Conservation (phyloP, 53 echinoderm and acorn worm genomes). For the Actinopyga echinites region DNA sequence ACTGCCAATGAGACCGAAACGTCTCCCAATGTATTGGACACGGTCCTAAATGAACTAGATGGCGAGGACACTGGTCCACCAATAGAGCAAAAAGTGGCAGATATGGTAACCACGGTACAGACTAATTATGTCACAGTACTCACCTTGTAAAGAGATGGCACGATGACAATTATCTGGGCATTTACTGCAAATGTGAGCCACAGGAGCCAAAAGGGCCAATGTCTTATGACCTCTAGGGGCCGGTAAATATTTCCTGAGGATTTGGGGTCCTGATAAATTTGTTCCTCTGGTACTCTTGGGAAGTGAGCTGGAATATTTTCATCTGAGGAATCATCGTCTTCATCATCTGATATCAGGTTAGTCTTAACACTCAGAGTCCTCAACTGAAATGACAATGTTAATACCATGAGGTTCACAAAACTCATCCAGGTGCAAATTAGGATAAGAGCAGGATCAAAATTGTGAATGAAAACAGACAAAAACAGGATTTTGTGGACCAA, state of each 20-base stretch:
- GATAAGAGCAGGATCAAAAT: no score
- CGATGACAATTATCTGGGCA: slow-evolving; percentile 71
- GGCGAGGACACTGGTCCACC: no score
- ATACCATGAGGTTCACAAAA: no score
- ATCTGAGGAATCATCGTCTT: slow-evolving; percentile 40
- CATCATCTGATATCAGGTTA: slow-evolving; percentile 38
- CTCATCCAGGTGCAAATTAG: no score
- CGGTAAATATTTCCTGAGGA: slow-evolving; percentile 68
- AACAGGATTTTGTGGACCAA: no score
- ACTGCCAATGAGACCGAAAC: no score
- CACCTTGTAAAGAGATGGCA: slow-evolving; percentile 88
- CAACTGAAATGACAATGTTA: not conserved
- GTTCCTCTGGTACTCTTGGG: slow-evolving; percentile 27
- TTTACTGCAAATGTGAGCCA: slow-evolving; percentile 76
- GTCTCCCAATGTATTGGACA: no score
- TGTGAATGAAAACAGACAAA: no score
- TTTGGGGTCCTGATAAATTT: slow-evolving; percentile 44
- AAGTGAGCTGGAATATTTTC: slow-evolving; percentile 23
- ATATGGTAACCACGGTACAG: no score
- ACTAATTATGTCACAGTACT: not conserved
- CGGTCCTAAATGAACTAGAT: no score
- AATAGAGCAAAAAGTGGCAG: no score
- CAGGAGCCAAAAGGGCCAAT: slow-evolving; percentile 80
- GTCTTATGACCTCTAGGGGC: slow-evolving; percentile 65
- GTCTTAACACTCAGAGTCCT: slow-evolving; percentile 33